Evolutionary conservation across 2,888 invertebrate genomes (phyloP), one percentile per base, ranked within the genome.

Genomic region (Drosophila vallismaia): DNA sequence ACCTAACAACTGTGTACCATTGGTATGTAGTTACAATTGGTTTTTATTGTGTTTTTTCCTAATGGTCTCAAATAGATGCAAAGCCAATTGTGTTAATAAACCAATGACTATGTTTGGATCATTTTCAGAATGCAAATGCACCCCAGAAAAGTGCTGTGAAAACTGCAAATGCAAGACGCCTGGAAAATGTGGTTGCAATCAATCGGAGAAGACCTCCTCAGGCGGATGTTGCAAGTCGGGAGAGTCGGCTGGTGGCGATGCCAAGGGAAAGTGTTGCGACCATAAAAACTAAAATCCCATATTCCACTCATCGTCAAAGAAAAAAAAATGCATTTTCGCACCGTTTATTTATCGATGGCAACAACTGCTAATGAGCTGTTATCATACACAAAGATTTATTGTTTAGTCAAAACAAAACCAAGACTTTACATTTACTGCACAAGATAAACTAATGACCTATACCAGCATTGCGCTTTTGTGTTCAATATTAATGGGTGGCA

Each of bases 81-180:
- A 38, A 14, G 1, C 9, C 1, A 10, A 46, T 33, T 24, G 3
- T 8, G 19, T 6, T 12, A 38, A 8, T 14, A 40, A 4, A 4
- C 19, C 19, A 19, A 19, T 19, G 28, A 28, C 28, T 28, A 28
- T 5, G 28, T 5, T 28, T 28, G 6, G 7, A 4, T 24, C 44
- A 44, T 24, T 44, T 44, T 24, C 56, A 91, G 91, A 86, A 46
- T 91, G 91, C 75, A 90, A 90, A 68, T 91, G 91, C 79, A 89
- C 89, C 7, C 50, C 78, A 6, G 81, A 88, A 19, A 91, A 89
- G 50, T 91, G 91, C 46, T 80, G 79, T 44, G 88, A 88, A 9
- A 67, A 69, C 33, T 91, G 91, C 76, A 90, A 91, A 63, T 91
- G 91, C 74, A 83, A 74, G 9, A 53, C 58, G 3, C 77, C 75